Base-by-base conservation (phyloP, 1,140 invertebrate species). In the Trissolcus basalis region DNA sequence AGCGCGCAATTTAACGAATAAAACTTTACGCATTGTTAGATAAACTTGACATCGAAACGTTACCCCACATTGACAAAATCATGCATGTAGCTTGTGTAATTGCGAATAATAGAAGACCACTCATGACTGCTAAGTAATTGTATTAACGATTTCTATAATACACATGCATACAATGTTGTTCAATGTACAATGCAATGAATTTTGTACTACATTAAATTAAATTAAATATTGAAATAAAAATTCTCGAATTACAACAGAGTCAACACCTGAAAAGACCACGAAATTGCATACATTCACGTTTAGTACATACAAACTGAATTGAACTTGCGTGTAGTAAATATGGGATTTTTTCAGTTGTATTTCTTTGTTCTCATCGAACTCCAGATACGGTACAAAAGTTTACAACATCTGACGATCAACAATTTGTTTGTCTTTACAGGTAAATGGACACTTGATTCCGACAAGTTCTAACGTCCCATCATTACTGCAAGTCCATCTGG, bases 371-470 rank as follows among this genome's bases (percentile, higher is more conserved):
- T 49, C 53, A 15, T 49, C 15, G 32, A 67, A 56, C 16, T 11
- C 1, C 27, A 67, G 50, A 33, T 67, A 67, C 7, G 53, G 49
- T 12, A 54, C 60, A 33, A 41, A 41, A 7, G 47, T 33, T 50
- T 5, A n/a, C 41, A 53, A 35, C 16, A 19, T 36, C 9, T 58
- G 51, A 47, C 54, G 45, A 63, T 82, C 54, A 10, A 77, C 58
- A 39, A 81, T 67, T 15, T 55, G 27, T 43, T 69, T 68, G 49
- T 79, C 63, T 36, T 76, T 16, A 51, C 81, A 82, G 8, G 72
- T 60, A 58, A 45, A 74, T 10, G 79, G 77, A 64, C 80, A 82
- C 70, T 81, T 82, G 33, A 84, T 76, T 76, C 83, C 82, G 45
- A 84, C 36, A 8, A 81, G 16, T 13, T 72, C 70, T 0, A 1